These are phyloP conservation scores for Falco biarmicus DNA, from an alignment of 2,797 vertebrate genomes.

Conservation along the genomic window DNA sequence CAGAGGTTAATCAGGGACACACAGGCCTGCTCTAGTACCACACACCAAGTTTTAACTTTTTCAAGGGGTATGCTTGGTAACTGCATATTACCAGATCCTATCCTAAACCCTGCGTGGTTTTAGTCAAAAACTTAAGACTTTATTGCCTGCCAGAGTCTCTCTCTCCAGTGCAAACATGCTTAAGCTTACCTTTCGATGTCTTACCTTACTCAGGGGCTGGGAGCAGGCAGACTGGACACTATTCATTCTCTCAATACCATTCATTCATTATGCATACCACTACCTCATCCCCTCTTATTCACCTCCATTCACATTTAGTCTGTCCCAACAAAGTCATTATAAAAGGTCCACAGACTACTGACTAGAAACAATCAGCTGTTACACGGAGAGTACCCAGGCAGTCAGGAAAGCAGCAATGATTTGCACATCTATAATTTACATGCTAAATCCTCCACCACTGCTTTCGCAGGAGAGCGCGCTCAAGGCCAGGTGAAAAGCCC, in stretches of 20 bases:
- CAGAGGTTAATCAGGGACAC: neutral
- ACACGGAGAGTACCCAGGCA: neutral
- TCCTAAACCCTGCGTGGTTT: neutral
- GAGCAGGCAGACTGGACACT: neutral
- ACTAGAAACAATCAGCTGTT: neutral
- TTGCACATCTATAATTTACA: neutral
- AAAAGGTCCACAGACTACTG: neutral
- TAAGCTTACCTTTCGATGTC: neutral
- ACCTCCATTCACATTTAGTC: neutral
- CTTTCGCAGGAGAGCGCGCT: neutral
- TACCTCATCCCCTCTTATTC: neutral
- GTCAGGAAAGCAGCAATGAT: neutral
- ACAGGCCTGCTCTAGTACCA: neutral
- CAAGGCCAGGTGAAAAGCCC: constrained; percentile 24
- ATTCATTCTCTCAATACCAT: neutral
- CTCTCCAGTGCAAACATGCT: neutral
- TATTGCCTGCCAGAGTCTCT: neutral
- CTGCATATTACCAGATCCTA: accelerated
- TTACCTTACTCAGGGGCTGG: neutral
- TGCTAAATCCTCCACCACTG: neutral
- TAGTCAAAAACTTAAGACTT: neutral
- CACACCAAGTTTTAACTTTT: neutral
- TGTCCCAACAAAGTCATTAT: neutral
- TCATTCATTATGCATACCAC: neutral
- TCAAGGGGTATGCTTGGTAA: accelerated